Conservation (phyloP, 2,797 vertebrate species). For the Myotis daubentonii region DNA sequence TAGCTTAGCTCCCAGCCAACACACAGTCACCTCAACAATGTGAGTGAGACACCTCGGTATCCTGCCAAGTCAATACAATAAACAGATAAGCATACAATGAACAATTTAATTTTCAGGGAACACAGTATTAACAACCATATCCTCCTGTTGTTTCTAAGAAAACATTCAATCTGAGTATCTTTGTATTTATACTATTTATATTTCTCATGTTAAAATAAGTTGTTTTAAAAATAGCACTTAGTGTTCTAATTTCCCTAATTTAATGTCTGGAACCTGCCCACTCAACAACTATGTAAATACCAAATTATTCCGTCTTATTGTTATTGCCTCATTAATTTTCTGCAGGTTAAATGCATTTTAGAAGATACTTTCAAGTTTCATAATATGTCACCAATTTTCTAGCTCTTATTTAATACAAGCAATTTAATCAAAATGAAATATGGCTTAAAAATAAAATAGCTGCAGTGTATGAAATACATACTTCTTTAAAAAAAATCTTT, state of each 20-base stretch:
- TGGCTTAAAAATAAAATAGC: background rate
- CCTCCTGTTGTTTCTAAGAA: background rate
- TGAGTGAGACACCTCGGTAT: background rate
- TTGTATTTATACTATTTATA: background rate
- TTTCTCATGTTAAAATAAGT: conserved; percentile 54
- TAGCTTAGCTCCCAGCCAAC: background rate
- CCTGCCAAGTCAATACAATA: background rate
- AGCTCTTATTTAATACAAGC: conserved; percentile 70
- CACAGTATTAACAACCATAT: background rate
- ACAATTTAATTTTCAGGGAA: background rate
- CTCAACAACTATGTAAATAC: conserved; percentile 79
- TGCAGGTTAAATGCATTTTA: conserved; percentile 81
- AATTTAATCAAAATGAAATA: conserved; percentile 69
- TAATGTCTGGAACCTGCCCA: conserved; percentile 71
- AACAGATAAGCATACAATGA: background rate
- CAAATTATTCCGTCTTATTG: conserved; percentile 81
- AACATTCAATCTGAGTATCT: background rate
- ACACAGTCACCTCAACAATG: background rate
- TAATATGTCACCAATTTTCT: conserved; percentile 73
- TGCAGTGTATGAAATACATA: background rate
- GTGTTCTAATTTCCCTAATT: conserved; percentile 75
- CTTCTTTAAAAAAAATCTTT: background rate
- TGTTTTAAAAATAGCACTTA: conserved; percentile 58
- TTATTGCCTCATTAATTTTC: conserved; percentile 82
- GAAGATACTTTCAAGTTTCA: conserved; percentile 77